Conservation (phyloP, 2,888 invertebrate species). For the Drosophila subquinaria region DNA sequence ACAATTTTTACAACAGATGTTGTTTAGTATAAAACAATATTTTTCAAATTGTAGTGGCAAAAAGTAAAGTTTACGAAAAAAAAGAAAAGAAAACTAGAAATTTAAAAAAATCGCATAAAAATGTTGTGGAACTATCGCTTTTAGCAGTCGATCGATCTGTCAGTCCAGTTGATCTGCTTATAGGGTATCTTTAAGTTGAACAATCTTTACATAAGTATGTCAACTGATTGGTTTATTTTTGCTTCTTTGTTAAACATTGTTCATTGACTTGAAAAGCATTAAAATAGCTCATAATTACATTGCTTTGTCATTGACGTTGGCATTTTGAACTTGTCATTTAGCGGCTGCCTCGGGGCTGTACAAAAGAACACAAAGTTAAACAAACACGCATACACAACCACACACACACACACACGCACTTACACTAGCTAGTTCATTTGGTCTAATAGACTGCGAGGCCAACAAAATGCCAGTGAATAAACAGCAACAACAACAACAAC, state of each 20-base stretch:
- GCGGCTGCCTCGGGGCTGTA: slow-evolving; percentile 63
- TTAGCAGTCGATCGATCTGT: background rate
- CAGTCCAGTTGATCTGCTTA: background rate
- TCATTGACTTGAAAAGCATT: slow-evolving; percentile 72
- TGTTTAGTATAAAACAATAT: no score
- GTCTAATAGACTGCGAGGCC: slow-evolving; percentile 73
- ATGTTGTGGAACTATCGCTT: background rate
- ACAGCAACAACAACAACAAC: slow-evolving; percentile 48
- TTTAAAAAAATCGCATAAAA: no score
- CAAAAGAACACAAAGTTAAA: slow-evolving; percentile 55
- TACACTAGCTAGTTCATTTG: slow-evolving; percentile 46
- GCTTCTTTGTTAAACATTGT: slow-evolving; percentile 29
- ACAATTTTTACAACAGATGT: no score
- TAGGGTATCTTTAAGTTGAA: slow-evolving; percentile 3
- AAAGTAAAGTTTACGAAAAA: no score
- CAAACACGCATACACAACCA: slow-evolving; percentile 27
- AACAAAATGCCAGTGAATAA: slow-evolving; percentile 62
- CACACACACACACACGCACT: slow-evolving; percentile 17
- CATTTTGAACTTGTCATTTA: slow-evolving; percentile 75
- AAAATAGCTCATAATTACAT: slow-evolving; percentile 75
- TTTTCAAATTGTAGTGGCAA: no score
- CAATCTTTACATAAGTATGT: background rate
- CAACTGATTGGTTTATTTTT: slow-evolving; percentile 26
- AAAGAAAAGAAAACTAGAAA: no score
- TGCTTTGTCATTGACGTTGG: slow-evolving; percentile 54